A percentile compares a stretch with the other conserved stretches of the same genome.
phyloP scores from a whole-genome alignment of 1,140 invertebrate species.

The Argopecten irradians region DNA sequence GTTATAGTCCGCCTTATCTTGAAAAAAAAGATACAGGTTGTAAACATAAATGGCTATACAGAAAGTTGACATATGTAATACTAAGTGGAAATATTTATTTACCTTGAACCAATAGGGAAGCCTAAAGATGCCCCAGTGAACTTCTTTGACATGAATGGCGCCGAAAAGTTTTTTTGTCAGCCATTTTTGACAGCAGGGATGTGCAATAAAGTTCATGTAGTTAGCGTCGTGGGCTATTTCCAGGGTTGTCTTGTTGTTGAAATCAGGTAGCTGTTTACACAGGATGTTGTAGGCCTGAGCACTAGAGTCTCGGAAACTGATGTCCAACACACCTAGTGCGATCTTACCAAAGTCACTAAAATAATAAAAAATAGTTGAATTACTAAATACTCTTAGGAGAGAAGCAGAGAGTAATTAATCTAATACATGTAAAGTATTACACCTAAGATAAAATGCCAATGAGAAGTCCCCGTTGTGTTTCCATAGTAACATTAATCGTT shows the following conservation, averaged over 20 bases:
- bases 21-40: not conserved
- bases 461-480: no score
- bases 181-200: constrained; percentile 78
- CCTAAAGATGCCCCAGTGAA: constrained; percentile 69
- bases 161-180: constrained; percentile 75
- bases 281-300: constrained; percentile 74
- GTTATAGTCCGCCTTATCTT: not conserved
- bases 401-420: not conserved
- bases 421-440: no score
- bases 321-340: constrained; percentile 76
- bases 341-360: constrained; percentile 76
- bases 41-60: not conserved
- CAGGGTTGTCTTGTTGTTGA: constrained; percentile 72
- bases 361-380: no score
- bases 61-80: not conserved
- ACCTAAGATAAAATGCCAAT: no score
- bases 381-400: no score
- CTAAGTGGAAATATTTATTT: constrained; percentile 23
- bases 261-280: constrained; percentile 73
- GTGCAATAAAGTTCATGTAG: constrained; percentile 76
- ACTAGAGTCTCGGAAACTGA: constrained; percentile 72
- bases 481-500: no score
- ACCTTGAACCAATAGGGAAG: constrained; percentile 76
- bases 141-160: constrained; percentile 73
- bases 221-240: constrained; percentile 72